Evolutionary conservation across 2,113 vertebrate genomes (phyloP).

Genomic region (Azemiops feae): DNA sequence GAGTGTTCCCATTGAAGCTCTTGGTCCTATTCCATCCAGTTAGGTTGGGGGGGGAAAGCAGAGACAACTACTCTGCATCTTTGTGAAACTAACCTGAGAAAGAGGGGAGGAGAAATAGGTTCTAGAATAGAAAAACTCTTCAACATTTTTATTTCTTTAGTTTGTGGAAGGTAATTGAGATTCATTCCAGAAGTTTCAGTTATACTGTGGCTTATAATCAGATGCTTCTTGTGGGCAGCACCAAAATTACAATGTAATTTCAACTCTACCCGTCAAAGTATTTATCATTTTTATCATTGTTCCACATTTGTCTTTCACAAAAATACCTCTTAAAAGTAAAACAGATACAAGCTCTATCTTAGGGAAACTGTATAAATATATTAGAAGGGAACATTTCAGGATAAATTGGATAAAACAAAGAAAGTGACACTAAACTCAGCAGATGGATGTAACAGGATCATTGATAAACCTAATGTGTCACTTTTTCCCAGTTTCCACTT

Average conservation of each 20-base stretch:
- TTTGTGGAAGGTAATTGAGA: background rate
- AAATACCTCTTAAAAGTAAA: background rate
- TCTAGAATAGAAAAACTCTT: background rate
- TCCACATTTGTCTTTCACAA: background rate
- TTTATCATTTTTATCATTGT: background rate
- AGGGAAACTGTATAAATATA: background rate
- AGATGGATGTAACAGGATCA: background rate
- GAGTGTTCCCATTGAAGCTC: conserved; percentile 27
- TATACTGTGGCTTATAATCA: background rate
- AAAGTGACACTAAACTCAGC: background rate
- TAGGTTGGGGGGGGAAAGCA: background rate
- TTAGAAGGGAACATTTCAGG: background rate
- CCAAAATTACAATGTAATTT: background rate
- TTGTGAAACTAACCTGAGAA: background rate
- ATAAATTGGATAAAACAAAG: background rate
- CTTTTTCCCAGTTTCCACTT: background rate
- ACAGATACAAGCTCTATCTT: background rate
- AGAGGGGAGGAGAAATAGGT: background rate
- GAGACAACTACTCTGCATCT: background rate
- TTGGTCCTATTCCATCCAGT: background rate
- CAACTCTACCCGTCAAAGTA: background rate
- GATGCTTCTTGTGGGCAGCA: too few species aligned
- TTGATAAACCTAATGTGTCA: background rate
- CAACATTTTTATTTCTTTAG: background rate
- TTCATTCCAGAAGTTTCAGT: background rate